Percentiles rank a stretch among this genome's conserved stretches.
Evolutionary conservation across 2,113 vertebrate genomes (phyloP).

Genomic region (Sterrhoptilus dennistouni): DNA sequence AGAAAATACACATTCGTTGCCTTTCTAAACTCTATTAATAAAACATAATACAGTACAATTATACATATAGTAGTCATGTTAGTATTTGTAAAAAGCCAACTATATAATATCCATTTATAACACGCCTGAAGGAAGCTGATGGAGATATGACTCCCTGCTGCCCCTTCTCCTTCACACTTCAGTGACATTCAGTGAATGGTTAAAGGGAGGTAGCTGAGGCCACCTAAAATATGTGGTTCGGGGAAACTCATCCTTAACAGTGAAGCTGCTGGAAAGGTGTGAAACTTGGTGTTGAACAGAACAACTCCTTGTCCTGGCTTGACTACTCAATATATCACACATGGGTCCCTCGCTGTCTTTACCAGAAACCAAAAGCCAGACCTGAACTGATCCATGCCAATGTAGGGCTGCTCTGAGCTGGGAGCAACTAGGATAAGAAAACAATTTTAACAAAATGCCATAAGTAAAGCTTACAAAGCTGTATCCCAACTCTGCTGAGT

Average conservation of each 20-base stretch:
- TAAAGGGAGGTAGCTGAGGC: not conserved
- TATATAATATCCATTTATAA: too few species aligned
- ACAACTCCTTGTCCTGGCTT: not conserved
- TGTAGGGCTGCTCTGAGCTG: not conserved
- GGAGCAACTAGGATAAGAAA: not conserved
- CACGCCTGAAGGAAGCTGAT: rapidly evolving
- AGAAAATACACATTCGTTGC: too few species aligned
- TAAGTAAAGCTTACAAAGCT: not conserved
- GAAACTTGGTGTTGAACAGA: not conserved
- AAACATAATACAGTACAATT: too few species aligned
- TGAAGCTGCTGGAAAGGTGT: not conserved
- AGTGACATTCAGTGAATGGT: rapidly evolving
- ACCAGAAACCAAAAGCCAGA: not conserved
- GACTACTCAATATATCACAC: not conserved
- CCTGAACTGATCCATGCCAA: not conserved
- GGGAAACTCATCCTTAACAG: not conserved
- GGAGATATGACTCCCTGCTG: not conserved
- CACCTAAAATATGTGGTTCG: not conserved
- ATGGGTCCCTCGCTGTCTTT: rapidly evolving
- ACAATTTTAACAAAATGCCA: not conserved
- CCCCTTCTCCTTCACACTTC: rapidly evolving
- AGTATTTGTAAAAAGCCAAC: too few species aligned
- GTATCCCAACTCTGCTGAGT: not conserved
- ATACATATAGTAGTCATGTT: too few species aligned
- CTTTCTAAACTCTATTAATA: too few species aligned